phyloP scores from a whole-genome alignment of 2,113 vertebrate genomes.

The Rhagologus leucostigma region DNA sequence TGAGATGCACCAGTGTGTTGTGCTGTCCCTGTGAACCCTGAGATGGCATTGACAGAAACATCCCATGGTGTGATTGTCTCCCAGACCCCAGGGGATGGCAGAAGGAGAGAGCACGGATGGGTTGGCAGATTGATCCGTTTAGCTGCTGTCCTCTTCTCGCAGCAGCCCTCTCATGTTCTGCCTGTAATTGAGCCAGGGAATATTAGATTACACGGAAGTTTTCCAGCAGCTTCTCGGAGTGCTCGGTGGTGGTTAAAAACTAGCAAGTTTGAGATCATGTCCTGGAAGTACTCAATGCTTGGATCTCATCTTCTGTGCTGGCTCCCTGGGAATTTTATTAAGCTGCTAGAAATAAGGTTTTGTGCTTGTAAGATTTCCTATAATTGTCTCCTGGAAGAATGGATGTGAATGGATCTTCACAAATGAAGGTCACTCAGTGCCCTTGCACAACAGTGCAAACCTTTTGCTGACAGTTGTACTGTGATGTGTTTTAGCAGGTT shows the following conservation, averaged over 20 bases:
- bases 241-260: neutral
- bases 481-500: neutral
- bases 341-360: neutral
- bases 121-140: neutral
- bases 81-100: neutral
- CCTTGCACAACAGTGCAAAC: neutral
- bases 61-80: neutral
- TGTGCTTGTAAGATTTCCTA: neutral
- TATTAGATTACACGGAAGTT: neutral
- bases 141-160: neutral
- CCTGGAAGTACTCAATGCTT: neutral
- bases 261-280: neutral
- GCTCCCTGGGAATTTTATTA: neutral
- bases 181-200: neutral
- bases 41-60: accelerated
- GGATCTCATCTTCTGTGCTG: neutral
- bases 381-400: neutral
- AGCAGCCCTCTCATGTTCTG: neutral
- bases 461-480: neutral
- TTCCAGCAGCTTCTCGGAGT: neutral
- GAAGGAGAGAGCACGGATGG: neutral
- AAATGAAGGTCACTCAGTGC: neutral
- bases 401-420: neutral
- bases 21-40: neutral
- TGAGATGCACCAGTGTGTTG: neutral